Evolutionary conservation across 2,888 invertebrate genomes (phyloP), one percentile per base, ranked within the genome.

Genomic region (Athetis lepigone): DNA sequence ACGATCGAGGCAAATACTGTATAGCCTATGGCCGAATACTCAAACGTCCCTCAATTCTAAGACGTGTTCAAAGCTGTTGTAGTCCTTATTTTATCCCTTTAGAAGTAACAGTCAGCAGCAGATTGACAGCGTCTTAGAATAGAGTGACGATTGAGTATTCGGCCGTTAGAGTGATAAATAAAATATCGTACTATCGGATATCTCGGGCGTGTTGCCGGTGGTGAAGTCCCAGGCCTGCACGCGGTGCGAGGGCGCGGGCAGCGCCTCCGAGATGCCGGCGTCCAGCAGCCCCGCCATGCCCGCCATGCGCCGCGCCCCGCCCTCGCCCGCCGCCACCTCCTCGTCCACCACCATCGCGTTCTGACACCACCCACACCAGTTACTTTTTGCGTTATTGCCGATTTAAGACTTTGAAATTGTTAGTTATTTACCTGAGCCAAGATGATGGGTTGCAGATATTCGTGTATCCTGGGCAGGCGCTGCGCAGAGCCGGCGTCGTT

Each of bases 221-320:
- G 96, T 96, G 89, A 98, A 97, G 92, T 98, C 97, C 98, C 98
- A 98, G 43, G 96, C 97, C 91, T 98, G 98, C 79, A 98, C 97
- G 73, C 98, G 95, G 90, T 98, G 97, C 78, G 97, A 97, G 43
- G 96, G 96, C 46, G 96, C 96, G 29, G 96, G 95, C 46, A 96
- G 94, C 4, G 96, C 92, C 70, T 95, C 95, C 8, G 95, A 93
- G 67, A 94, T 90, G 77, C 92, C 90, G 16, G 93, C 90, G 83
- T 91, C 95, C 60, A 90, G 86, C 71, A 90, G 85, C 47, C 90
- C 90, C 73, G 91, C 92, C 91, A 94, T 90, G 77, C 91, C 91
- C 36, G 87, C 84, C 81, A 90, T 78, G 33, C 92, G 89, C 18
- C 90, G 84, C 37, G 85, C 85, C n/a, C 81, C 77, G 4, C 73